Conservation (phyloP, 2,888 invertebrate genomes). For the Drosophila mercatorum region DNA sequence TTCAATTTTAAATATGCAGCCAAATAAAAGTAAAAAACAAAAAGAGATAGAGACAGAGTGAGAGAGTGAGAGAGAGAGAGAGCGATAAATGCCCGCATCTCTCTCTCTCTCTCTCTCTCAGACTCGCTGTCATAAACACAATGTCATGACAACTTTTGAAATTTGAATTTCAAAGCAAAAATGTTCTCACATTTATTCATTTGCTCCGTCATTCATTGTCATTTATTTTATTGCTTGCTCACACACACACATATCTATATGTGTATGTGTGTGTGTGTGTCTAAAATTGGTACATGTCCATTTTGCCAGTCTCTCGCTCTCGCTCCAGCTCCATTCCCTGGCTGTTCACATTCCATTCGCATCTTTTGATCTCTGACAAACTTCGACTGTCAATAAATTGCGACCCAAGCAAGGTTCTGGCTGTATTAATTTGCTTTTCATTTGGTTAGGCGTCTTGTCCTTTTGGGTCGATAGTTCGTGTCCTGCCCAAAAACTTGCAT, state of each 20-base stretch:
- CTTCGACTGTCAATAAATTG: conserved; percentile 68
- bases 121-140: conserved; percentile 74
- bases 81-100: background rate
- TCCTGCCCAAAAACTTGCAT: conserved; percentile 31
- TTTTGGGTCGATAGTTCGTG: conserved; percentile 56
- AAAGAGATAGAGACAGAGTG: conserved; percentile 9
- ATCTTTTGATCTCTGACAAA: conserved; percentile 68
- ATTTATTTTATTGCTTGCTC: conserved; percentile 77
- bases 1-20: conserved; percentile 77
- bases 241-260: conserved; percentile 19
- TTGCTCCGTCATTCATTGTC: conserved; percentile 81
- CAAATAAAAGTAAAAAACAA: conserved; percentile 43
- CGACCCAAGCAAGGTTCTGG: conserved; percentile 65
- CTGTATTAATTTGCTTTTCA: conserved; percentile 78
- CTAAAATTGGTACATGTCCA: conserved; percentile 66
- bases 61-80: conserved; percentile 1
- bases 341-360: conserved; percentile 58
- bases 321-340: background rate
- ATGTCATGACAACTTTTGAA: conserved; percentile 82
- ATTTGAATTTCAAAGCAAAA: conserved; percentile 81
- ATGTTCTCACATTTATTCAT: conserved; percentile 78
- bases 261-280: background rate
- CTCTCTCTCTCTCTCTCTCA: background rate
- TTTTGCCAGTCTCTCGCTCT: conserved; percentile 3
- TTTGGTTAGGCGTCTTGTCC: conserved; percentile 54